Conservation (phyloP, 2,888 invertebrate genomes). For the Stratiomys singularior region DNA sequence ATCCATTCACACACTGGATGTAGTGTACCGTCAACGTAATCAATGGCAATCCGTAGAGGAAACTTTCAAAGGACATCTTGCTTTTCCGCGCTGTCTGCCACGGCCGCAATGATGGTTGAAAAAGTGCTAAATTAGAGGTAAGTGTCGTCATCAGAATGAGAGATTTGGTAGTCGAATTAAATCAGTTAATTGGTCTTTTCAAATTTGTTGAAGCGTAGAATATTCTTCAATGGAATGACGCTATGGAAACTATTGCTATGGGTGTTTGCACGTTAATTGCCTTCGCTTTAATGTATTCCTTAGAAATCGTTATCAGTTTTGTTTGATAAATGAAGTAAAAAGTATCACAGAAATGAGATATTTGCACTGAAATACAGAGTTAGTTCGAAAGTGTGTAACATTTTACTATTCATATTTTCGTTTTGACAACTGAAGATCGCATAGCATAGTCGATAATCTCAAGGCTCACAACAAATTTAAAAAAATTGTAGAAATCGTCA, state of each 20-base stretch:
- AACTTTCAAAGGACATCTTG: not conserved
- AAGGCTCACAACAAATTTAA: no score
- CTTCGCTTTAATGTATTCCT: no score
- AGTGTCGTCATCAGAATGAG: not conserved
- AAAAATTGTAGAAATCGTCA: no score
- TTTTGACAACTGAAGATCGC: no score
- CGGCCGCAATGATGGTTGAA: not conserved
- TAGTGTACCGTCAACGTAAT: no score
- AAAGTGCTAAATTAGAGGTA: conserved; percentile 35
- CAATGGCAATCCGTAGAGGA: no score
- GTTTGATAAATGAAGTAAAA: no score
- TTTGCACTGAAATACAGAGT: not conserved
- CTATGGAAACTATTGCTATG: conserved; percentile 2
- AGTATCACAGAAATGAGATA: no score
- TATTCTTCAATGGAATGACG: not conserved
- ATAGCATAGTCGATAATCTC: no score
- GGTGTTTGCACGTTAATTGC: not conserved
- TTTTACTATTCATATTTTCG: no score
- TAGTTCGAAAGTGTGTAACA: not conserved
- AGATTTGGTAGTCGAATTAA: conserved; percentile 2
- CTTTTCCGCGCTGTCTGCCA: not conserved
- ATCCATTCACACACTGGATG: no score
- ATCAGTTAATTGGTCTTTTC: conserved; percentile 29
- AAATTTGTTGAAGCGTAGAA: conserved; percentile 3
- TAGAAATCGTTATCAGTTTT: no score